phyloP scores from a whole-genome alignment of 2,797 vertebrate species.

The Thalassophryne amazonica region DNA sequence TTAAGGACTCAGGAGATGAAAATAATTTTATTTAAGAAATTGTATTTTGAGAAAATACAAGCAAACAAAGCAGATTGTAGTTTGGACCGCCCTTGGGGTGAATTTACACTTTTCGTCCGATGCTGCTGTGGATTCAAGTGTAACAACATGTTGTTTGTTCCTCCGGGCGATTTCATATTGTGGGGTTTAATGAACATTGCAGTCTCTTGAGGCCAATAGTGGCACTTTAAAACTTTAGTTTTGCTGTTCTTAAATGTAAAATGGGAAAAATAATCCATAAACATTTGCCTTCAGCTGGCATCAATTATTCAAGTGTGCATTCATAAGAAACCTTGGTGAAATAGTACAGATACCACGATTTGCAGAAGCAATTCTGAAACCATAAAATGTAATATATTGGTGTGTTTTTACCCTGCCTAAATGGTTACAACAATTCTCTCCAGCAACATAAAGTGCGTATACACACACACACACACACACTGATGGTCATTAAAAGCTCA shows the following conservation, averaged over 20 bases:
- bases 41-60: not conserved
- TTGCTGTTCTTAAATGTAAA: conserved; percentile 24
- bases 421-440: conserved; percentile 13
- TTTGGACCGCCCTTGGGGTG: not conserved
- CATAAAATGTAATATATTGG: conserved; percentile 29
- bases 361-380: conserved; percentile 22
- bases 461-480: conserved; percentile 22
- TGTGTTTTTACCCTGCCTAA: conserved; percentile 4
- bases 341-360: conserved; percentile 25
- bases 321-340: conserved; percentile 7
- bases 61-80: not conserved
- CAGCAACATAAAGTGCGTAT: conserved; percentile 6
- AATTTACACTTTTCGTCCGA: not conserved
- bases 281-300: conserved; percentile 6
- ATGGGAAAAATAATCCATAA: too few relatives aligned
- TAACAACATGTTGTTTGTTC: not conserved
- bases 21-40: not conserved
- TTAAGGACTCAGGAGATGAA: conserved; percentile 1
- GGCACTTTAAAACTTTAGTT: not conserved
- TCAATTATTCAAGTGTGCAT: conserved; percentile 12
- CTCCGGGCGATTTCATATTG: not conserved
- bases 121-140: not conserved
- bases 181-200: not conserved
- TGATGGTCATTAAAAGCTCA: conserved; percentile 62
- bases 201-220: not conserved